Percentiles rank a stretch among this genome's conserved stretches.
Evolutionary conservation across 2,888 invertebrate genomes (phyloP).

Genomic region (Melikaiella ostensackeni): DNA sequence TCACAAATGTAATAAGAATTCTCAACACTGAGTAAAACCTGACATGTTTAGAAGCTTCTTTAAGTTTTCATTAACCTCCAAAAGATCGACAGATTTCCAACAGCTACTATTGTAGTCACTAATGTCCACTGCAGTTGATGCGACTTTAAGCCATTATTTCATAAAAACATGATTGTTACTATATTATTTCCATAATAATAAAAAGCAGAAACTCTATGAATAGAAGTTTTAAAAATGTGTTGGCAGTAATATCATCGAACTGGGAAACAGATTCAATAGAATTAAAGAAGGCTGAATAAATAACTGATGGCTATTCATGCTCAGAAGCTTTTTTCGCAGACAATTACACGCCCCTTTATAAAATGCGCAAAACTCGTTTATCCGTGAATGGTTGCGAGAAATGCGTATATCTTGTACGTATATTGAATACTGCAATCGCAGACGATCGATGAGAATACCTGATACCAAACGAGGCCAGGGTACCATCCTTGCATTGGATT

Average conservation of each 20-base stretch:
- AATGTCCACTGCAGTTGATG: too few species aligned
- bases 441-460: slow-evolving; percentile 51
- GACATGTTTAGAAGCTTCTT: too few species aligned
- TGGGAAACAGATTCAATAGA: background rate
- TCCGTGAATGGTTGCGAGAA: slow-evolving; percentile 18
- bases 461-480: slow-evolving; percentile 50
- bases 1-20: too few species aligned
- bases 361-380: slow-evolving; percentile 31
- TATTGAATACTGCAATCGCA: slow-evolving; percentile 46
- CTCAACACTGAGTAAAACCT: too few species aligned
- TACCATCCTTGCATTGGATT: slow-evolving; percentile 41
- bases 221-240: background rate
- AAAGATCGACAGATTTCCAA: too few species aligned
- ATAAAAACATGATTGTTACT: too few species aligned
- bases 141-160: too few species aligned
- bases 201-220: background rate
- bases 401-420: slow-evolving; percentile 30
- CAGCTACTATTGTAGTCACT: too few species aligned
- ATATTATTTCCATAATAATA: background rate
- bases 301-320: background rate
- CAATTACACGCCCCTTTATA: slow-evolving; percentile 1
- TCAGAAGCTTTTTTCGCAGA: background rate
- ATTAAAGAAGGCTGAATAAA: background rate
- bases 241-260: background rate
- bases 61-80: too few species aligned